These are phyloP conservation scores for Sipha flava DNA, from an alignment of 1,140 invertebrate species.

Conservation along the genomic window DNA sequence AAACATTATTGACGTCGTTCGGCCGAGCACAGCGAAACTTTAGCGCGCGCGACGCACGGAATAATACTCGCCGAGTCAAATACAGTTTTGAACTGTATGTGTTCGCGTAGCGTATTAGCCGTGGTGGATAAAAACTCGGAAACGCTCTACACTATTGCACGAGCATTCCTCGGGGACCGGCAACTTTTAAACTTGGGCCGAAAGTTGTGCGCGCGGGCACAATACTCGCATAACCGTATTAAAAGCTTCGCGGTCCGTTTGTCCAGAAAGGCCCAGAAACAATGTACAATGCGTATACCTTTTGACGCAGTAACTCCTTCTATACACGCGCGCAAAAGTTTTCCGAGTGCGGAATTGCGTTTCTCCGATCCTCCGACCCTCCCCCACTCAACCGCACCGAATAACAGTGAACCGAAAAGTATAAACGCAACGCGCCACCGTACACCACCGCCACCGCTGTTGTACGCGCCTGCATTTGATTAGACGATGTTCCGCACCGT, in stretches of 20 bases:
- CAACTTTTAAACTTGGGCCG: not conserved
- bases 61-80: not conserved
- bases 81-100: too few species aligned
- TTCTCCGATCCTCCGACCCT: too few species aligned
- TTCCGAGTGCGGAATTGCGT: slow-evolving; percentile 17
- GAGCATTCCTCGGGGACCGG: not conserved
- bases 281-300: not conserved
- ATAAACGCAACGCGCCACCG: not conserved
- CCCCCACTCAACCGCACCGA: too few species aligned
- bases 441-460: too few species aligned
- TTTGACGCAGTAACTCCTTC: not conserved
- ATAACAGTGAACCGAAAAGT: too few species aligned
- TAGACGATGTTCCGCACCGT: slow-evolving; percentile 17
- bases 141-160: too few species aligned
- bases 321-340: not conserved
- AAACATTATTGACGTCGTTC: not conserved
- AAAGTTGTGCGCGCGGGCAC: not conserved
- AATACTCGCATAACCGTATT: not conserved
- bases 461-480: not conserved
- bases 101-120: too few species aligned
- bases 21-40: not conserved
- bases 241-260: slow-evolving; percentile 29
- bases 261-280: not conserved
- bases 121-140: too few species aligned
- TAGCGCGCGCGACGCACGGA: not conserved